Base-by-base conservation (phyloP, 2,113 vertebrate genomes). In the Sciurus niger region DNA sequence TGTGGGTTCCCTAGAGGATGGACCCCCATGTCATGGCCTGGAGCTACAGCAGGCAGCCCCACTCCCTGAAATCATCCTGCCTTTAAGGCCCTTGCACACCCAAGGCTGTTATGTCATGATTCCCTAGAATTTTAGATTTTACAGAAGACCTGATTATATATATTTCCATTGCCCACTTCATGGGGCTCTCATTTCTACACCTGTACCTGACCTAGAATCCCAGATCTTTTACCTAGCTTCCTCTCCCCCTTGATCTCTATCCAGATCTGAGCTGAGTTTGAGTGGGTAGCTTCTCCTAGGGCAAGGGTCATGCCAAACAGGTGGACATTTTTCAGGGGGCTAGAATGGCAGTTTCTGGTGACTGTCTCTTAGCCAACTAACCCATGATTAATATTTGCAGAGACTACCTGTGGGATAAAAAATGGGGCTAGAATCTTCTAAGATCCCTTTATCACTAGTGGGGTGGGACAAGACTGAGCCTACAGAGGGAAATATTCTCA, bases 231-330 rank as follows among this genome's bases (percentile, higher is more conserved):
- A 1, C 48, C 2, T 37, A 88, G 46, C 32, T 63, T 78, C 37
- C 24, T 11, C n/a, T 40, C 25, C 4, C n/a, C 78, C 3, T 51
- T 51, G 2, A 25, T 30, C 22, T 92, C 60, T 30, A 14, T 8
- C 12, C 1, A 20, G 67, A 79, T 25, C 17, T 0, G 34, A 90
- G 32, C 28, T 8, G 79, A 77, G 70, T 74, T 48, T 55, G n/a
- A 68, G 60, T 13, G 58, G 14, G 46, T 18, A 76, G 40, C 12
- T 80, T 32, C 48, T 89, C 14, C 79, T 32, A 84, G 60, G 28
- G 67, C 92, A 74, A 90, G 65, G 72, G 76, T 93, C 92, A 82
- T 20, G 46, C 40, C 72, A 83, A 86, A 96, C 80, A 91, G 89
- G 92, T 94, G 92, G 87, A 68, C 10, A 58, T 93, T 70, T 78